A percentile compares a stretch with the other conserved stretches of the same genome.
Conservation (phyloP, 2,888 invertebrate genomes). For the Chymomyza amoena region DNA sequence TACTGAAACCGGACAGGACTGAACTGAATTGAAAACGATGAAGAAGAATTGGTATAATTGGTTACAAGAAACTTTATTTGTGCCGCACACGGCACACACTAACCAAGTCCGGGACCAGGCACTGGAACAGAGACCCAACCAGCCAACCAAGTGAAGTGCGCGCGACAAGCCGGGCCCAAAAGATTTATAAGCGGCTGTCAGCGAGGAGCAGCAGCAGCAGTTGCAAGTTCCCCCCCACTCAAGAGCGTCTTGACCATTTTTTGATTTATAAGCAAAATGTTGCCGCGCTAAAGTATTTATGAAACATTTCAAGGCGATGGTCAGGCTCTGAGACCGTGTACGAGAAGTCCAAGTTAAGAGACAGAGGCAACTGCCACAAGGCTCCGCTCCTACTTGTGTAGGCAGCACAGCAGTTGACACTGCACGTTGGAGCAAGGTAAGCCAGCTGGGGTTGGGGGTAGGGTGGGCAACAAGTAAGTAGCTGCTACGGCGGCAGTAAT, state of each 20-base stretch:
- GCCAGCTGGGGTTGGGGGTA: conserved; percentile 17
- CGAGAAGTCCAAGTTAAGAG: no score
- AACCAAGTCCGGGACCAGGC: conserved; percentile 10
- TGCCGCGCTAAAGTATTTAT: conserved; percentile 66
- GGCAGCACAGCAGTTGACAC: conserved; percentile 16
- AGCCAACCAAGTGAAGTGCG: conserved; percentile 50
- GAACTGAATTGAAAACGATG: conserved; percentile 1
- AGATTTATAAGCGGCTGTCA: conserved; percentile 74
- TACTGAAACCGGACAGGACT: conserved; percentile 56
- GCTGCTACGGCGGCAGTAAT: conserved; percentile 65
- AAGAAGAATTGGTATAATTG: conserved; percentile 56
- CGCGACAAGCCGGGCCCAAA: conserved; percentile 56
- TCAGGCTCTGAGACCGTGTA: conserved; percentile 29
- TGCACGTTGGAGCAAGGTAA: background rate
- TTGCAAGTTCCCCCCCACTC: background rate
- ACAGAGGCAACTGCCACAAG: conserved; percentile 7
- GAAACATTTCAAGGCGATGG: conserved; percentile 73
- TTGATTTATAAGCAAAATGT: conserved; percentile 75
- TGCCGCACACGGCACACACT: conserved; percentile 47
- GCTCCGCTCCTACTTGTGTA: conserved; percentile 29
- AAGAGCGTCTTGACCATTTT: conserved; percentile 52
- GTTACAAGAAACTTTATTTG: conserved; percentile 59
- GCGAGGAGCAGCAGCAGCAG: conserved; percentile 25
- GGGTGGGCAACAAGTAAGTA: conserved; percentile 50
- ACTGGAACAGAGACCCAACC: background rate